Conservation (phyloP, 2,797 vertebrate species). For the Cyprinodon diabolis region DNA sequence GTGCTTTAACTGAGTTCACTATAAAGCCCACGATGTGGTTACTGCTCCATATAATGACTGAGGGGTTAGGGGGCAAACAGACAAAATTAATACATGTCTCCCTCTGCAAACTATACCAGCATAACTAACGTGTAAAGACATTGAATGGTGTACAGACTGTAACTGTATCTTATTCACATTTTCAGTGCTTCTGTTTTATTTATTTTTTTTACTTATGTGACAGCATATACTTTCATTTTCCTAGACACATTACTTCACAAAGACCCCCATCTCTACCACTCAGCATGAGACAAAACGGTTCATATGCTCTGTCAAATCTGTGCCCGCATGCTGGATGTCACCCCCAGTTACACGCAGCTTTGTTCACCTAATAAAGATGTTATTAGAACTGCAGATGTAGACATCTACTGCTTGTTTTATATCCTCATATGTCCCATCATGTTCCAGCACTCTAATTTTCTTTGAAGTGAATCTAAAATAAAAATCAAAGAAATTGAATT, state of each 20-base stretch:
- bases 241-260: not conserved
- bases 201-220: no score
- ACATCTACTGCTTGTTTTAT: conserved; percentile 22
- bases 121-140: no score
- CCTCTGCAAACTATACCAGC: no score
- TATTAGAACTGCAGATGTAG: conserved; percentile 37
- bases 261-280: not conserved
- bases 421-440: conserved; percentile 30
- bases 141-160: no score
- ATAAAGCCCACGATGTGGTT: no score
- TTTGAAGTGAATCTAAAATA: conserved; percentile 42
- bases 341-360: conserved; percentile 20
- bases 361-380: conserved; percentile 37
- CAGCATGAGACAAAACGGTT: not conserved
- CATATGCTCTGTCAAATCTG: not conserved
- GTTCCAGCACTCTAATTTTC: conserved; percentile 29
- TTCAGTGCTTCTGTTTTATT: no score
- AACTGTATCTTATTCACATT: no score
- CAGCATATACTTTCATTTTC: conserved; percentile 3
- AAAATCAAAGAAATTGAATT: conserved; percentile 42
- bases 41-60: no score
- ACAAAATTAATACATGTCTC: no score
- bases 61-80: no score
- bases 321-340: conserved; percentile 9
- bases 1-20: no score